Percentiles rank a stretch among this genome's conserved stretches.
phyloP scores from a whole-genome alignment of 1,140 invertebrate genomes.

The Eupristina koningsbergeri region DNA sequence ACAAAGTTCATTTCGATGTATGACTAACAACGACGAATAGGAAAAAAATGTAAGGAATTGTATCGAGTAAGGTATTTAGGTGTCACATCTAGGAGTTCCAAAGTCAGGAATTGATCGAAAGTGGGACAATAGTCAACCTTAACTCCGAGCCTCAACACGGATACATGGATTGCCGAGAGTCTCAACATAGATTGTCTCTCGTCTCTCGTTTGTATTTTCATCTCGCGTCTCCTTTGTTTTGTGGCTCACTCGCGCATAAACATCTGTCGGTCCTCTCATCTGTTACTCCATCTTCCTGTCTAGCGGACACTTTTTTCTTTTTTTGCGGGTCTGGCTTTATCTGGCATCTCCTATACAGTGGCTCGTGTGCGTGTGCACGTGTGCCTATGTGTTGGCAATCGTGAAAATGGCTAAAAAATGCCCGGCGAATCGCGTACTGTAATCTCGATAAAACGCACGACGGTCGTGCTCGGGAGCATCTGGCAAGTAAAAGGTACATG shows the following conservation, averaged over 20 bases:
- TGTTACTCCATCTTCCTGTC: conserved; percentile 40
- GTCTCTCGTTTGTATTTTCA: conserved; percentile 49
- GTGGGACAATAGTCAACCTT: conserved; percentile 48
- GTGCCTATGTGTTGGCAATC: conserved; percentile 23
- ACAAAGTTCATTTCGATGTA: too few relatives aligned
- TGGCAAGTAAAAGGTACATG: conserved; percentile 15
- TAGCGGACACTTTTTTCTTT: not conserved
- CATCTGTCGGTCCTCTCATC: conserved; percentile 44
- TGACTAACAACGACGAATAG: too few relatives aligned
- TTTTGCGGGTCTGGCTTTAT: not conserved
- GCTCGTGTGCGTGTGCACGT: too few relatives aligned
- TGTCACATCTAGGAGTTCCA: conserved; percentile 32
- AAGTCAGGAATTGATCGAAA: not conserved
- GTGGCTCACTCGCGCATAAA: conserved; percentile 40
- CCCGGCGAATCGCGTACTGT: conserved; percentile 32
- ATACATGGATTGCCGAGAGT: too few relatives aligned
- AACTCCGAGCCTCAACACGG: too few relatives aligned
- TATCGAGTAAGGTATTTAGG: not conserved
- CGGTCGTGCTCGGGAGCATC: conserved; percentile 25
- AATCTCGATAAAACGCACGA: conserved; percentile 43
- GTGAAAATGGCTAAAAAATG: conserved; percentile 28
- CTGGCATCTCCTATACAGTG: conserved; percentile 12
- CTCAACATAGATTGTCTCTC: conserved; percentile 32
- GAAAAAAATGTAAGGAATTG: not conserved
- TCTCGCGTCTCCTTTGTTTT: conserved; percentile 25